A percentile compares a stretch with the other conserved stretches of the same genome.
Evolutionary conservation across 1,140 invertebrate genomes (phyloP).

Genomic region (Scaptomyza montana): DNA sequence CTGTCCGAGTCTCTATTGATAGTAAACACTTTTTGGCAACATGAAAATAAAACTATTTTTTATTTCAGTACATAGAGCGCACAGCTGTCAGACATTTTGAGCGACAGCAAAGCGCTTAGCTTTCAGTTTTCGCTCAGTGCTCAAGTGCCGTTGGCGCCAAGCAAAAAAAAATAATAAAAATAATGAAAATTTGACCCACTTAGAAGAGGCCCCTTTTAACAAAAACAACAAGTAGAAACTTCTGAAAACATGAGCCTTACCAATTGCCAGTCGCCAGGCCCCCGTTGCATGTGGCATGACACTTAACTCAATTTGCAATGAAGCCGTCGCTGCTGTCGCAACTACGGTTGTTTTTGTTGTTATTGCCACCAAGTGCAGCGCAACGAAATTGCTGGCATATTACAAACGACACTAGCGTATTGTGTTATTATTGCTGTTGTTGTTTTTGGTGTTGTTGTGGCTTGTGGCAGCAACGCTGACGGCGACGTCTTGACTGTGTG

Average conservation of each 20-base stretch:
- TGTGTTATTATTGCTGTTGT: slow-evolving; percentile 58
- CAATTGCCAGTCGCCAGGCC: slow-evolving; percentile 53
- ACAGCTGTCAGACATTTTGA: slow-evolving; percentile 52
- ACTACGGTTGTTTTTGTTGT: slow-evolving; percentile 4
- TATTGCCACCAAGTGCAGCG: slow-evolving; percentile 58
- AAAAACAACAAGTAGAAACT: slow-evolving; percentile 27
- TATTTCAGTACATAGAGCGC: background rate
- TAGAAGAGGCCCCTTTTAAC: slow-evolving; percentile 28
- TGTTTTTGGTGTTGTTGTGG: slow-evolving; percentile 42
- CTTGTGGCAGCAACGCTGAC: slow-evolving; percentile 39
- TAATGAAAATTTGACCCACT: slow-evolving; percentile 69
- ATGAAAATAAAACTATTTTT: slow-evolving; percentile 2
- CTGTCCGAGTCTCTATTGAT: slow-evolving; percentile 45
- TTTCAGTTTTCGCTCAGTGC: slow-evolving; percentile 10
- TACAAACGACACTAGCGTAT: slow-evolving; percentile 75
- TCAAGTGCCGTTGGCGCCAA: slow-evolving; percentile 55
- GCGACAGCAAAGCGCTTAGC: slow-evolving; percentile 45
- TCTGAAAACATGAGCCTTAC: slow-evolving; percentile 43
- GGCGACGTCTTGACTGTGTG: slow-evolving; percentile 66
- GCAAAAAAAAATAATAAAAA: slow-evolving; percentile 13
- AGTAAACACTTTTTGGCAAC: background rate
- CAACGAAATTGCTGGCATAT: slow-evolving; percentile 76
- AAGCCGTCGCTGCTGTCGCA: slow-evolving; percentile 39
- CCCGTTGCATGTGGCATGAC: slow-evolving; percentile 68
- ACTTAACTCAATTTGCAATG: slow-evolving; percentile 79